These are phyloP conservation scores for Enoplosus armatus DNA, from an alignment of 2,797 vertebrate genomes.

Conservation along the genomic window DNA sequence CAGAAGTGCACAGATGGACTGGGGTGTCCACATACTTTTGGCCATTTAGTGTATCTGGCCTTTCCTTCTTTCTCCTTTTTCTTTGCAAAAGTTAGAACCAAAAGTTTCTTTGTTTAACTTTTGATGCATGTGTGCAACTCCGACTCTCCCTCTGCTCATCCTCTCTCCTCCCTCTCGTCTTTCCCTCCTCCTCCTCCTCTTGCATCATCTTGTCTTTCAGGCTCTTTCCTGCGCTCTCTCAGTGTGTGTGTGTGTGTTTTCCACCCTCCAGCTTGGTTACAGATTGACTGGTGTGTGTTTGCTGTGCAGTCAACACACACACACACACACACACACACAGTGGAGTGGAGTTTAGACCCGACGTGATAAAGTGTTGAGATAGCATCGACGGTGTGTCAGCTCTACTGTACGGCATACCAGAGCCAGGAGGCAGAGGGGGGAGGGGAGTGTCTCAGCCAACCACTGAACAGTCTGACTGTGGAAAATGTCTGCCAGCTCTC, in stretches of 20 bases:
- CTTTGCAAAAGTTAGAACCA: neutral
- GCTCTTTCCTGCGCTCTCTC: slow-evolving; percentile 12
- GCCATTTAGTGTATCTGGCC: neutral
- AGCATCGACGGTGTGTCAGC: slow-evolving; percentile 61
- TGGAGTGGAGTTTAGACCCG: slow-evolving; percentile 66
- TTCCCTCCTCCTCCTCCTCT: slow-evolving; percentile 23
- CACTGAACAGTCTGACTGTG: slow-evolving; percentile 37
- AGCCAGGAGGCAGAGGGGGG: slow-evolving; percentile 42
- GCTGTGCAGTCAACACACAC: slow-evolving; percentile 6
- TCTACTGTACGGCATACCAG: slow-evolving; percentile 67
- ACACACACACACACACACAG: slow-evolving; percentile 8
- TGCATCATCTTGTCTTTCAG: slow-evolving; percentile 56
- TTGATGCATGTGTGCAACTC: neutral
- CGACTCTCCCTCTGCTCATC: slow-evolving; percentile 19
- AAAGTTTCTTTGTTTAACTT: neutral
- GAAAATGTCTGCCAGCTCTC: slow-evolving; percentile 71
- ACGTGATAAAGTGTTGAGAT: slow-evolving; percentile 72
- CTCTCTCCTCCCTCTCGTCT: neutral
- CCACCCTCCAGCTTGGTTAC: slow-evolving; percentile 45
- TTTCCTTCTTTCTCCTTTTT: neutral
- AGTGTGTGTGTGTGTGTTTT: slow-evolving; percentile 14
- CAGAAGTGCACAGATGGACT: no score
- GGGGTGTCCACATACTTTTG: neutral
- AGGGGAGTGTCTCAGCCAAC: slow-evolving; percentile 61
- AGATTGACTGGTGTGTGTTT: slow-evolving; percentile 45